Evolutionary conservation across 2,113 vertebrate species (phyloP).

Genomic region (Symphodus melops): DNA sequence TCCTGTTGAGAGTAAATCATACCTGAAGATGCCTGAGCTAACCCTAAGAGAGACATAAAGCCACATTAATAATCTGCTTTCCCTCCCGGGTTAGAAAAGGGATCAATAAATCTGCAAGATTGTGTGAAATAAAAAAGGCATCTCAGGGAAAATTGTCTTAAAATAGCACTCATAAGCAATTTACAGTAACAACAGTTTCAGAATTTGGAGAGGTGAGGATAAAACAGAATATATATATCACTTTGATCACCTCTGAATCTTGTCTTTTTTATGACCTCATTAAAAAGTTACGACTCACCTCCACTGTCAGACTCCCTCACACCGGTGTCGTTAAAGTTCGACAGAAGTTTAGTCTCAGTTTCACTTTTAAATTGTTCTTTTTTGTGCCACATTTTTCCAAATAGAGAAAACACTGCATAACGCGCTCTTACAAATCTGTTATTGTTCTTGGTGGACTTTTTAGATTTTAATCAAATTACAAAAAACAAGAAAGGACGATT

Average conservation of each 20-base stretch:
- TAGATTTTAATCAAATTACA: no score
- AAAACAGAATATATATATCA: conserved; percentile 44
- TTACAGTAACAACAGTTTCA: conserved; percentile 23
- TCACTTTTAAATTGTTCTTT: neutral
- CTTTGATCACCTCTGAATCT: conserved; percentile 38
- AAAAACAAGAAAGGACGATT: no score
- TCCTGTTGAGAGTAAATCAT: neutral
- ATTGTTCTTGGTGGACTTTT: no score
- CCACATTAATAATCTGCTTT: neutral
- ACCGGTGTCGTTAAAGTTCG: neutral
- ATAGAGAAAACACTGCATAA: neutral
- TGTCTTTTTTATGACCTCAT: conserved; percentile 41
- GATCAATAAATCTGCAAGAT: neutral
- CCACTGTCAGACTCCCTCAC: neutral
- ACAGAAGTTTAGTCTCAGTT: neutral
- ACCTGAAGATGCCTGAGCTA: neutral
- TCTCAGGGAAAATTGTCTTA: neutral
- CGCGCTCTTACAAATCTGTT: neutral
- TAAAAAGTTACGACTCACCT: conserved; percentile 33
- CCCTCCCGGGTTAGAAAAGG: neutral
- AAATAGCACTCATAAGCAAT: conserved; percentile 29
- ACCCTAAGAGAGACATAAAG: neutral
- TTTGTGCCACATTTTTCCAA: neutral
- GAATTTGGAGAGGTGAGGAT: conserved; percentile 11
- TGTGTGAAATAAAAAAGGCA: neutral